Evolutionary conservation across 2,113 vertebrate genomes (phyloP).

Genomic region (Lates calcarifer): DNA sequence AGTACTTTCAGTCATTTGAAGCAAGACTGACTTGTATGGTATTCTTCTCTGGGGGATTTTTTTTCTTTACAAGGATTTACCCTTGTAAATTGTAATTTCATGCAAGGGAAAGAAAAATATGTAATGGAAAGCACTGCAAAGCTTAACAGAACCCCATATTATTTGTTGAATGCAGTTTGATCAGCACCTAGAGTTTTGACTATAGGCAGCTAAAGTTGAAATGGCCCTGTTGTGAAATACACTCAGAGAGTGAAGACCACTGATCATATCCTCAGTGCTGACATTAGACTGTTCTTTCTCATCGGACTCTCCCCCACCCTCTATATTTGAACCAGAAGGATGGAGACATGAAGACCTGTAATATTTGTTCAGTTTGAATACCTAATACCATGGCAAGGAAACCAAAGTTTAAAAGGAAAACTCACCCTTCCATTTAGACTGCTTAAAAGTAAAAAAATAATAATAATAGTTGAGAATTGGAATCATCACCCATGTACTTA

Average conservation of each 20-base stretch:
- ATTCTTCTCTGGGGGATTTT: background rate
- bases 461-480: background rate
- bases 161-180: too few species aligned
- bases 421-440: background rate
- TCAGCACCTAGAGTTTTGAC: too few species aligned
- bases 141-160: too few species aligned
- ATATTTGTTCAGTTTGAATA: too few species aligned
- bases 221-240: too few species aligned
- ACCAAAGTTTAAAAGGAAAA: background rate
- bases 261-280: too few species aligned
- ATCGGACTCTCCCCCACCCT: too few species aligned
- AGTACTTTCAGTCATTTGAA: constrained; percentile 9
- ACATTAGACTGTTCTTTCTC: too few species aligned
- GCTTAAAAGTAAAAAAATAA: background rate
- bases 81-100: background rate
- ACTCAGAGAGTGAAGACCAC: too few species aligned
- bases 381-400: background rate
- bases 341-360: too few species aligned
- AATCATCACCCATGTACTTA: background rate
- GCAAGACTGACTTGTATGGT: background rate
- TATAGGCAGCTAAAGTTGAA: too few species aligned
- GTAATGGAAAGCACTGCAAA: background rate
- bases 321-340: too few species aligned
- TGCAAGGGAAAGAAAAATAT: background rate
- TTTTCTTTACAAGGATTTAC: background rate